A percentile compares a stretch with the other conserved stretches of the same genome.
Evolutionary conservation across 1,140 invertebrate species (phyloP).

Genomic region (Megalonaias nervosa): DNA sequence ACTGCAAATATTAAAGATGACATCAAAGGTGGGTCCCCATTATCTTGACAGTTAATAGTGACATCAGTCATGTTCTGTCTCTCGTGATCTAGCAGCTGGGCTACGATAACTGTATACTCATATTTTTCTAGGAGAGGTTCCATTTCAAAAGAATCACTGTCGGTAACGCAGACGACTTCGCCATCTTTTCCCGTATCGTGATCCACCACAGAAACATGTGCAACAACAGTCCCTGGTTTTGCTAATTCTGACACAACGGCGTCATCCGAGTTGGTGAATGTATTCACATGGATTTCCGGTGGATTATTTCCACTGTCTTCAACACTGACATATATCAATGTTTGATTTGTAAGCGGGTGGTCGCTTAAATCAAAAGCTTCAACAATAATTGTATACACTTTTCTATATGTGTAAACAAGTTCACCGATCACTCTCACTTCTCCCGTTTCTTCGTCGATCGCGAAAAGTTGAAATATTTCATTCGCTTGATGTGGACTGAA

Average conservation of each 20-base stretch:
- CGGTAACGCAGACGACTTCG: conserved; percentile 53
- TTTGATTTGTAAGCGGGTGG: conserved; percentile 29
- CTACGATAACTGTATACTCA: conserved; percentile 55
- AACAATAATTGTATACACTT: conserved; percentile 23
- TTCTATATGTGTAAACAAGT: conserved; percentile 17
- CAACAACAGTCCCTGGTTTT: conserved; percentile 52
- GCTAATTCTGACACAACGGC: conserved; percentile 47
- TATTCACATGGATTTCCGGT: conserved; percentile 22
- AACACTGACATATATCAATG: conserved; percentile 22
- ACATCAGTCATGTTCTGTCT: conserved; percentile 80
- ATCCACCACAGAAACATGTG: conserved; percentile 57
- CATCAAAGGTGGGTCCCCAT: conserved; percentile 81
- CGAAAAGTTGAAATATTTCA: conserved; percentile 25
- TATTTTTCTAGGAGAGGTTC: conserved; percentile 49
- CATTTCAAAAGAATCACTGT: conserved; percentile 43
- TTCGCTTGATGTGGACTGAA: conserved; percentile 19
- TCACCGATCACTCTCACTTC: conserved; percentile 23
- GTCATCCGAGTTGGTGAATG: conserved; percentile 5
- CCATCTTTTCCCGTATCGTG: conserved; percentile 56
- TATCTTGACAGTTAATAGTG: conserved; percentile 84
- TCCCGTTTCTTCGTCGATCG: conserved; percentile 21
- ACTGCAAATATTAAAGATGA: conserved; percentile 82
- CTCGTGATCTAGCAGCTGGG: conserved; percentile 85
- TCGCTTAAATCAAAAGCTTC: conserved; percentile 29
- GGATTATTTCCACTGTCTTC: conserved; percentile 33